Base-by-base conservation (phyloP, 2,113 vertebrate species). In the Plotosus lineatus region DNA sequence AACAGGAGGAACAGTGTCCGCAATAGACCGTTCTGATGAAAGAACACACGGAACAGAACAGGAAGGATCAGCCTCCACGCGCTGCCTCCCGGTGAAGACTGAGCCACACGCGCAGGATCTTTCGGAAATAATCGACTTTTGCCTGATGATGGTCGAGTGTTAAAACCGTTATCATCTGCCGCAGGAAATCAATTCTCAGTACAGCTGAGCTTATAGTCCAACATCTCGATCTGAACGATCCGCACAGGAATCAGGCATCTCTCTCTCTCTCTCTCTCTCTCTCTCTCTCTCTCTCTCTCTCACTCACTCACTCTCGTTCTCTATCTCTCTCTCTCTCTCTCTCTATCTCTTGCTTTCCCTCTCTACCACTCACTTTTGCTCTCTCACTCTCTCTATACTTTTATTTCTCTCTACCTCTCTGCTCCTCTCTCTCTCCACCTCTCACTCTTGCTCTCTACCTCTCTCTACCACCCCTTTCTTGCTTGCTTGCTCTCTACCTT, bases 51-150 rank as follows among this genome's bases (percentile, higher is more conserved):
- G 77, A 56, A 69, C 53, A 68, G 28, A 77, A 38, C 33, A 74
- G 81, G 55, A 77, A 77, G 72, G 46, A 66, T 65, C 73, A 82
- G 33, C 28, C 7, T 44, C 31, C 71, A 33, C 8, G 68, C 68
- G 71, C 56, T 75, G 48, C 40, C 73, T 76, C 74, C 72, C 10
- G 65, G 50, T 36, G 65, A 9, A 60, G 26, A 42, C 28, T n/a
- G n/a, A n/a, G n/a, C n/a, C n/a, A n/a, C n/a, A n/a, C n/a, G n/a
- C n/a, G n/a, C n/a, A n/a, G n/a, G n/a, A n/a, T n/a, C n/a, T n/a
- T n/a, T n/a, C n/a, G n/a, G 58, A 69, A 68, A 86, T 73, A 86
- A 89, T 82, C 86, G 84, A 89, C 86, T 87, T 65, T 51, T 83
- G 61, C 85, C 55, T 63, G 71, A 77, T 85, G 82, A 86, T 77